Conservation (phyloP, 2,888 invertebrate species). For the Hirudinaria manillensis region DNA sequence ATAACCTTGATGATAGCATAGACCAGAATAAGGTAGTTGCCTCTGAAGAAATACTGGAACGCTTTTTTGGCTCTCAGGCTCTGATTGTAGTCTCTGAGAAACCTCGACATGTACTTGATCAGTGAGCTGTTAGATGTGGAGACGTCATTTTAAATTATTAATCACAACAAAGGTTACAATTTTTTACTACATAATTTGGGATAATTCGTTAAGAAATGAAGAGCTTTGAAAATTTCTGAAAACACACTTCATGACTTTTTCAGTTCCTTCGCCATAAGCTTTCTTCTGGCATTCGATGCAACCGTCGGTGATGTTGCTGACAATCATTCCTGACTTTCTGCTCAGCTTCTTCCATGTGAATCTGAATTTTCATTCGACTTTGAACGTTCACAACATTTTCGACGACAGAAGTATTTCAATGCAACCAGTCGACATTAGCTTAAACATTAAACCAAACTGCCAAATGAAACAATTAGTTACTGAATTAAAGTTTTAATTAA, state of each 20-base stretch:
- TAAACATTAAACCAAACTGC: too few species aligned
- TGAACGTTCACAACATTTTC: not conserved
- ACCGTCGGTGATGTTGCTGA: constrained; percentile 38
- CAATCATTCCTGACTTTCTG: constrained; percentile 36
- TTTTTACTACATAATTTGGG: too few species aligned
- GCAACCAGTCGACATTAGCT: too few species aligned
- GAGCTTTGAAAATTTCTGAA: too few species aligned
- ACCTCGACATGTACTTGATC: constrained; percentile 53
- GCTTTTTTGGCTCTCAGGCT: constrained; percentile 36
- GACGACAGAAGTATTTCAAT: too few species aligned
- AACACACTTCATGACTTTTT: constrained; percentile 43
- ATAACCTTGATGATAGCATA: constrained; percentile 47
- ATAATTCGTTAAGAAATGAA: too few species aligned
- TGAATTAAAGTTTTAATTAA: too few species aligned
- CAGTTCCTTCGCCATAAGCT: constrained; percentile 32
- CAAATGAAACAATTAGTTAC: too few species aligned
- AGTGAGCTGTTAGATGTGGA: constrained; percentile 32
- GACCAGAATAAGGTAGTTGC: constrained; percentile 55
- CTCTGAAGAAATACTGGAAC: constrained; percentile 46
- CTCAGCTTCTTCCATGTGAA: constrained; percentile 53
- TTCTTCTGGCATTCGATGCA: constrained; percentile 37
- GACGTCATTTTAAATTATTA: not conserved
- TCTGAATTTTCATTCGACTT: not conserved
- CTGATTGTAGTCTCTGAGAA: constrained; percentile 52
- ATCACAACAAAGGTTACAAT: too few species aligned